Conservation (phyloP, 2,113 vertebrate genomes). For the Colossoma macropomum region DNA sequence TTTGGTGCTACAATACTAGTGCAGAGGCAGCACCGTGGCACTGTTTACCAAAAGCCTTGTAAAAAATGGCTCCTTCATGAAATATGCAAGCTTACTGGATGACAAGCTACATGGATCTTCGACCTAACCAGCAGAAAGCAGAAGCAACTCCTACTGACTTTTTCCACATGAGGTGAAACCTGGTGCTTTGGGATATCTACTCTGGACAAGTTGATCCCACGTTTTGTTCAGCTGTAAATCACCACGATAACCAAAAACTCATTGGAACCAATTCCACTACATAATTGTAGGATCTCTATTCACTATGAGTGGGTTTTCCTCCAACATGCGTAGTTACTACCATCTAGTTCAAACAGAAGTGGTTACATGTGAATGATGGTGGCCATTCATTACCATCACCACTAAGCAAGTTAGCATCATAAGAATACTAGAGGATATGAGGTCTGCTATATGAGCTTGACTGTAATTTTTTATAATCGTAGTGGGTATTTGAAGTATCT, state of each 20-base stretch:
- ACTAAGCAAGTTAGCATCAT: background rate
- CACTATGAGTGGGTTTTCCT: slow-evolving; percentile 31
- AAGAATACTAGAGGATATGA: background rate
- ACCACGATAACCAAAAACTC: background rate
- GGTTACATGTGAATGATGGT: background rate
- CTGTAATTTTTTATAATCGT: background rate
- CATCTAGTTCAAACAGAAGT: slow-evolving; percentile 2
- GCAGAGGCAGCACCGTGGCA: background rate
- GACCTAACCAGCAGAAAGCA: slow-evolving; percentile 12
- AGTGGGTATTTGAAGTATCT: background rate
- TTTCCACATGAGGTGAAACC: background rate
- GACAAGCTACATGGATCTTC: background rate
- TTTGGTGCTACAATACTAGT: background rate
- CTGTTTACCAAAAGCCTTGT: background rate
- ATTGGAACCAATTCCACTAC: background rate
- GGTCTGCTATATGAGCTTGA: background rate
- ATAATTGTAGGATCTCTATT: background rate
- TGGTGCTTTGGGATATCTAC: slow-evolving; percentile 16
- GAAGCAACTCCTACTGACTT: background rate
- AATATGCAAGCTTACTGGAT: slow-evolving; percentile 20
- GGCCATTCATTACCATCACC: background rate
- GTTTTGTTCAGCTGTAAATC: background rate
- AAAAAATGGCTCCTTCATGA: background rate
- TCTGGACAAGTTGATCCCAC: background rate
- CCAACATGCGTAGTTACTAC: background rate